Base-by-base conservation (phyloP, 2,113 vertebrate genomes). In the Micronycteris hirsuta region DNA sequence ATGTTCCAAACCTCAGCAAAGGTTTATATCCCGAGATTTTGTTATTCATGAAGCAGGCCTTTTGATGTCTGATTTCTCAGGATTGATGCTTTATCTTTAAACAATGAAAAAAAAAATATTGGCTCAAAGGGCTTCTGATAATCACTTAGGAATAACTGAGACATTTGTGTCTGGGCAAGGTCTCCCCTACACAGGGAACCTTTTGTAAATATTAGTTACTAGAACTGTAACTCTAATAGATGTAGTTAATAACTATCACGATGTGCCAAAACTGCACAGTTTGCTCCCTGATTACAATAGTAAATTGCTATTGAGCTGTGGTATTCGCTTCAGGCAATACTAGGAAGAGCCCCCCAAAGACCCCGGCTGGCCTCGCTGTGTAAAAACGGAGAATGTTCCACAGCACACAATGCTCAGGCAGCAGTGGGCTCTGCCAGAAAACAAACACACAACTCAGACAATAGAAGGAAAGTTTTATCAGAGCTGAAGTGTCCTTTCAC, bases 191-290 rank as follows among this genome's bases (percentile, higher is more conserved):
- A 94, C 95, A 98, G 98, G 97, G 97, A 99, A 98, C 96, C 98
- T 98, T 98, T 98, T 98, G 97, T 98, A 99, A 98, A 98, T 98
- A 99, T 98, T 98, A 98, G 98, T 98, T 98, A 98, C 97, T 97
- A 98, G 98, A 98, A 98, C 98, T 41, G n/a, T 97, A 98, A 97
- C 97, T 97, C 98, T 98, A 98, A 98, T 98, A 97, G 97, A 98
- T 98, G 97, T 98, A 98, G 98, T 98, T 98, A 99, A 98, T 99
- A 99, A 99, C 98, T 98, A 98, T 98, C 97, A 81, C 98, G 73
- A 98, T 98, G 98, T 98, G 98, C 98, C 98, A 96, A 98, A 98
- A 98, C 98, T 92, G 98, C 98, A 98, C 98, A 98, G 98, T 98
- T 98, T 98, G 98, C 97, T 99, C 97, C 98, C 98, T 98, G 98